These are phyloP conservation scores for Eristalinus aeneus DNA, from an alignment of 2,888 invertebrate species.

Conservation along the genomic window DNA sequence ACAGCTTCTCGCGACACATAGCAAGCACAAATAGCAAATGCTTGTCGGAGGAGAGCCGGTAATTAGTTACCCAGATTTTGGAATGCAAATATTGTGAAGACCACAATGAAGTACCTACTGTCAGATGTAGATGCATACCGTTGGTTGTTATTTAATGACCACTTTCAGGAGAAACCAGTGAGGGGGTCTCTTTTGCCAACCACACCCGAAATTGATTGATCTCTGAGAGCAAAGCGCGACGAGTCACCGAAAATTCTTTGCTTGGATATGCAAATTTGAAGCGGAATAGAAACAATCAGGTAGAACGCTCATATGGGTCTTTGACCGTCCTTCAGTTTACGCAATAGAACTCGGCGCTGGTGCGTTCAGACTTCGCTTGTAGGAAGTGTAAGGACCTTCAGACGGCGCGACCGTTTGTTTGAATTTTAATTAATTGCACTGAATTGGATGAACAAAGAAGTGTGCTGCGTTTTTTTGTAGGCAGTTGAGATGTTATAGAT, in stretches of 20 bases:
- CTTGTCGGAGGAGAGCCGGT: conserved; percentile 20
- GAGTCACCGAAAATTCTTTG: conserved; percentile 23
- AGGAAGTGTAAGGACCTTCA: conserved; percentile 64
- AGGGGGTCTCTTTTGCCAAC: conserved; percentile 7
- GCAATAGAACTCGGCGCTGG: neutral
- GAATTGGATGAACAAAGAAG: conserved; percentile 13
- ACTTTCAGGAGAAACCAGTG: conserved; percentile 39
- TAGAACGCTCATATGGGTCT: conserved; percentile 31
- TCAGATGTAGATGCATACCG: neutral
- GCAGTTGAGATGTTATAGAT: neutral
- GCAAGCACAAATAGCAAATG: neutral
- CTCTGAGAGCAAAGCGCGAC: conserved; percentile 42
- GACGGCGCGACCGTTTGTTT: conserved; percentile 25
- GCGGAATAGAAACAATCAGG: conserved; percentile 1
- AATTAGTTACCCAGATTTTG: conserved; percentile 36
- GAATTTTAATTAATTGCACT: conserved; percentile 47
- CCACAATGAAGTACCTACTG: conserved; percentile 2
- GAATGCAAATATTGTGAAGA: conserved; percentile 68
- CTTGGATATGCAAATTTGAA: conserved; percentile 28
- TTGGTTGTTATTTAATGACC: conserved; percentile 34
- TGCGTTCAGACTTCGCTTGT: neutral
- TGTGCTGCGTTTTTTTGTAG: neutral
- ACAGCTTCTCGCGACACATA: neutral
- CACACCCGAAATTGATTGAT: conserved; percentile 39
- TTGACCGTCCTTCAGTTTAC: conserved; percentile 55